Evolutionary conservation across 2,888 invertebrate genomes (phyloP).

Genomic region (Archips xylosteana): DNA sequence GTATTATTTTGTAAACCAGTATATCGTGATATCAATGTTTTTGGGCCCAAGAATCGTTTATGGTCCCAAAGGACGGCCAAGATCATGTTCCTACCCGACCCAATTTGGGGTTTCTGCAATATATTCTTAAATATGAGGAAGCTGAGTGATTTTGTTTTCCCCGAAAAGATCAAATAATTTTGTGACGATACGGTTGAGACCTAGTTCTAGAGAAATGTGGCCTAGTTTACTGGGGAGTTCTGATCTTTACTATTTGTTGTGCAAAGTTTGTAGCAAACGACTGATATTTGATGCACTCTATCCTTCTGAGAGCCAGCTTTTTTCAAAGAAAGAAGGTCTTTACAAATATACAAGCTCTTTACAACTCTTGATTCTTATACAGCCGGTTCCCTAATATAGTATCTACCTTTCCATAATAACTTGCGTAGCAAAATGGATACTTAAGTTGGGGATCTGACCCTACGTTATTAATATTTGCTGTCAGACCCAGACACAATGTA

Average conservation of each 20-base stretch:
- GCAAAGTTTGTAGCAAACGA: no score
- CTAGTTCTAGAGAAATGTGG: neutral
- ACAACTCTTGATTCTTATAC: no score
- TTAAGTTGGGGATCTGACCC: no score
- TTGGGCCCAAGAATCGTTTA: slow-evolving; percentile 27
- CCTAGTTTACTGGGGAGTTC: neutral
- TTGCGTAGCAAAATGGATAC: no score
- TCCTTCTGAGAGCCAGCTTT: no score
- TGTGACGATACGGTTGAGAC: slow-evolving; percentile 1
- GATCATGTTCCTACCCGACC: slow-evolving; percentile 24
- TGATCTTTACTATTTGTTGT: neutral
- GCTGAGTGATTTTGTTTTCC: slow-evolving; percentile 29
- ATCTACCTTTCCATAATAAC: no score
- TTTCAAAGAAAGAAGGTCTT: no score
- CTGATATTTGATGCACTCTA: no score
- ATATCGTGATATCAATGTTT: slow-evolving; percentile 32
- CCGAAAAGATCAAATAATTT: slow-evolving; percentile 9
- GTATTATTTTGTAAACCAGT: slow-evolving; percentile 4
- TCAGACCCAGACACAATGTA: no score
- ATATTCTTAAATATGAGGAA: slow-evolving; percentile 32
- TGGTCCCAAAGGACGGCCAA: slow-evolving; percentile 22
- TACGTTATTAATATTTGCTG: no score
- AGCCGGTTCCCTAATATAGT: no score
- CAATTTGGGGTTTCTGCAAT: slow-evolving; percentile 33
- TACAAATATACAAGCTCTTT: no score